These are phyloP conservation scores for Drosophila pseudoananassae DNA, from an alignment of 1,140 invertebrate species.

Conservation along the genomic window DNA sequence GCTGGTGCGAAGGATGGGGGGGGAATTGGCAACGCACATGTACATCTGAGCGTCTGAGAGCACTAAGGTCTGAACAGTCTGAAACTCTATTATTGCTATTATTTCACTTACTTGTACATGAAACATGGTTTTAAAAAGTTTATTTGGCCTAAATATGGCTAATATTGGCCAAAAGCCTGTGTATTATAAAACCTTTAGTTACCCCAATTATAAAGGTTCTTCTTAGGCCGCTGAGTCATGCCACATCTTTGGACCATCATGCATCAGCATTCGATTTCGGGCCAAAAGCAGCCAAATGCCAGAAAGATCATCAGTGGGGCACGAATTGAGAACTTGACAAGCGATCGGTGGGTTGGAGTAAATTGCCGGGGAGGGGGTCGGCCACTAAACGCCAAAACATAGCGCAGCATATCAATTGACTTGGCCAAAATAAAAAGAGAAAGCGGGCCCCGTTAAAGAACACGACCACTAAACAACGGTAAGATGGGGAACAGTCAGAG, in stretches of 20 bases:
- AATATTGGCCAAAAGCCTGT: too few relatives aligned
- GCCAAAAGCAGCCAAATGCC: conserved; percentile 13
- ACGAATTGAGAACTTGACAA: conserved; percentile 45
- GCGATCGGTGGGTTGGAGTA: conserved; percentile 5
- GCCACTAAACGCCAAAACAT: conserved; percentile 55
- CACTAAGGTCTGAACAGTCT: conserved; percentile 9
- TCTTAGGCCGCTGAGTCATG: conserved; percentile 15
- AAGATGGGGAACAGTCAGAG: conserved; percentile 51
- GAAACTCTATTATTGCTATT: background rate
- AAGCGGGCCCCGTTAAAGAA: conserved; percentile 73
- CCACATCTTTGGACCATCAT: conserved; percentile 7
- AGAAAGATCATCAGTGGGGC: conserved; percentile 31
- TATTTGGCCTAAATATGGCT: background rate
- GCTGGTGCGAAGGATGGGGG: conserved; percentile 8
- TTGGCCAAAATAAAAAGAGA: conserved; percentile 80
- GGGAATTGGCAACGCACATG: conserved; percentile 9
- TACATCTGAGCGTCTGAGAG: conserved; percentile 1
- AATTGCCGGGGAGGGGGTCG: background rate
- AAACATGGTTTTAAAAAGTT: conserved; percentile 1
- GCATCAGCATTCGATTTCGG: conserved; percentile 19
- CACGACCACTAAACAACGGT: conserved; percentile 66
- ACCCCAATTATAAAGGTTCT: background rate
- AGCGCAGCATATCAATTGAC: conserved; percentile 73
- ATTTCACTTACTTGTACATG: background rate
- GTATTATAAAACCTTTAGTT: background rate